Conservation (phyloP, 2,113 vertebrate genomes). For the Isurus oxyrinchus region DNA sequence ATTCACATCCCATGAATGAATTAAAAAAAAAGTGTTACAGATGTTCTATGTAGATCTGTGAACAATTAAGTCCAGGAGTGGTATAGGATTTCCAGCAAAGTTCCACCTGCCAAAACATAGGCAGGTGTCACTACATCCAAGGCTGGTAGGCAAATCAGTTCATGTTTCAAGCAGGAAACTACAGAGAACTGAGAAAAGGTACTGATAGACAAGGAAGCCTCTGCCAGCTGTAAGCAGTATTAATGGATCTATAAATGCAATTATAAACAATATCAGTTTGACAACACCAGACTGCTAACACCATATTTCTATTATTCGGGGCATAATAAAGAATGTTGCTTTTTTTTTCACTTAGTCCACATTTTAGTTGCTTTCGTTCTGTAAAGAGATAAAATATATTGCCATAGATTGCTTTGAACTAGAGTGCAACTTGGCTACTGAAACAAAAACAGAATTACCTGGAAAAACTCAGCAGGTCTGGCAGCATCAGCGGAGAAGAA, state of each 20-base stretch:
- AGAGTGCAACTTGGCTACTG: background rate
- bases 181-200: background rate
- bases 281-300: background rate
- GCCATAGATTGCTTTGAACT: background rate
- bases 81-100: background rate
- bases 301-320: background rate
- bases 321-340: background rate
- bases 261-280: background rate
- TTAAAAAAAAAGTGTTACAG: background rate
- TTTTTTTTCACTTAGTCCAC: background rate
- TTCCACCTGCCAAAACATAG: background rate
- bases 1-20: no score
- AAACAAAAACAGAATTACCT: no score
- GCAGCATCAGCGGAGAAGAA: no score
- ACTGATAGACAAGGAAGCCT: background rate
- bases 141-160: constrained; percentile 3
- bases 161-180: background rate
- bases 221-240: background rate
- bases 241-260: background rate
- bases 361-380: background rate
- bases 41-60: background rate
- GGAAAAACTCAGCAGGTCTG: no score
- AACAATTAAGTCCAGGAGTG: background rate
- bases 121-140: background rate
- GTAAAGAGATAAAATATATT: background rate